Evolutionary conservation across 2,888 invertebrate genomes (phyloP), one percentile per base, ranked within the genome.

Genomic region (Tenthredo mesomela): DNA sequence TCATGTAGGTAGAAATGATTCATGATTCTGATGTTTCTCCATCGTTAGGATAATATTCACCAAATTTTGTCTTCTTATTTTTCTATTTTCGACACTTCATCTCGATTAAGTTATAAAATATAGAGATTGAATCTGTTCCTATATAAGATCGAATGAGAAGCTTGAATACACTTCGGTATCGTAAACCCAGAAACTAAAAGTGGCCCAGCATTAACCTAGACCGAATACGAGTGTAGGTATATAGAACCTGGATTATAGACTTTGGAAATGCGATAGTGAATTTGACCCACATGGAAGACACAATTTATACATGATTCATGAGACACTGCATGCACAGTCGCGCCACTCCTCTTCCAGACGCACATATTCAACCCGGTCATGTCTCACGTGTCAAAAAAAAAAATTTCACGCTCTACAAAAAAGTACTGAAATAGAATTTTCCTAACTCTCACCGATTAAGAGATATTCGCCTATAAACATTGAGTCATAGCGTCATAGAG

Each of bases 221-320:
- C 12, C 40, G 10, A 43, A 2, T 37, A 6, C 3, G 37, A 7
- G 4, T 33, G 9, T 43, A 10, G 29, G 29, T 10, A 40, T 10
- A 40, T 9, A 40, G 40, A 10, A 43, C 40, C 40, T 10, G 2
- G 40, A 43, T 43, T 43, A 9, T 10, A 43, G 40, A 9, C 40
- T 43, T 43, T 43, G 40, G 33, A n/a, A 61, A 58, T 33, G 58
- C 7, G 78, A 54, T n/a, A 78, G 58, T 58, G 50, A 50, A 47
- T 75, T 75, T 75, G 40, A 78, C 78, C 78, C 78, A 61, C 37
- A 58, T 61, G 61, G 58, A 78, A 37, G 0, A 37, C 4, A 21
- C 54, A 58, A 78, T 78, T 78, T 58, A 78, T 78, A 37, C 78
- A 78, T 61, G 78, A 78, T 78, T 78, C 61, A 78, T 78, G 37